Evolutionary conservation across 2,113 vertebrate genomes (phyloP).

Genomic region (Edolisoma coerulescens): DNA sequence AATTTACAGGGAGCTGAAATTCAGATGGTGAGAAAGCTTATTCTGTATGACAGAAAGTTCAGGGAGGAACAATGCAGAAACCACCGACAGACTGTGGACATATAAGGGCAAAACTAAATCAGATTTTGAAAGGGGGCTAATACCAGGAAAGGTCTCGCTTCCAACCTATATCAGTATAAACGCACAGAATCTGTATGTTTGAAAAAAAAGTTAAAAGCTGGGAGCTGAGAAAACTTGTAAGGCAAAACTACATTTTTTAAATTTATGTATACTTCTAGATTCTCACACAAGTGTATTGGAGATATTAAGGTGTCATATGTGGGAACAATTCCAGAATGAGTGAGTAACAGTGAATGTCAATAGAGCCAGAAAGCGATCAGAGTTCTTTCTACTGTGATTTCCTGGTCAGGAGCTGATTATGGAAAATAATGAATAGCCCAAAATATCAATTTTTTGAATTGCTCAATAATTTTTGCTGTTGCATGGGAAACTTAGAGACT

Average conservation of each 20-base stretch:
- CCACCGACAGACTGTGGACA: neutral
- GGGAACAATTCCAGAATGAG: neutral
- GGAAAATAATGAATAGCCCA: neutral
- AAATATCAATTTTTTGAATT: neutral
- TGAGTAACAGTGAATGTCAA: neutral
- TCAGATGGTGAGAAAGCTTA: neutral
- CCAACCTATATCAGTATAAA: neutral
- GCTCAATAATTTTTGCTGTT: neutral
- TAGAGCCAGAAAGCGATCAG: neutral
- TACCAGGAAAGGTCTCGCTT: neutral
- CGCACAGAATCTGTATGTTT: neutral
- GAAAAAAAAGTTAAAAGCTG: neutral
- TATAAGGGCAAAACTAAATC: neutral
- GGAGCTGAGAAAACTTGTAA: neutral
- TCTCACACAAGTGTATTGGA: neutral
- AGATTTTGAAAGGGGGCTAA: neutral
- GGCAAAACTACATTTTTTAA: neutral
- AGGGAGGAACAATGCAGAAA: neutral
- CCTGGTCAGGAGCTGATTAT: neutral
- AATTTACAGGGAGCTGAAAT: neutral
- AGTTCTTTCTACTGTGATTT: neutral
- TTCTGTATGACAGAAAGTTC: neutral
- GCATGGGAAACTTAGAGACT: neutral
- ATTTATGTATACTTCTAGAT: neutral
- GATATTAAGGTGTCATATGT: neutral